Conservation (phyloP, 2,888 invertebrate genomes). For the Drosophila niveifrons region DNA sequence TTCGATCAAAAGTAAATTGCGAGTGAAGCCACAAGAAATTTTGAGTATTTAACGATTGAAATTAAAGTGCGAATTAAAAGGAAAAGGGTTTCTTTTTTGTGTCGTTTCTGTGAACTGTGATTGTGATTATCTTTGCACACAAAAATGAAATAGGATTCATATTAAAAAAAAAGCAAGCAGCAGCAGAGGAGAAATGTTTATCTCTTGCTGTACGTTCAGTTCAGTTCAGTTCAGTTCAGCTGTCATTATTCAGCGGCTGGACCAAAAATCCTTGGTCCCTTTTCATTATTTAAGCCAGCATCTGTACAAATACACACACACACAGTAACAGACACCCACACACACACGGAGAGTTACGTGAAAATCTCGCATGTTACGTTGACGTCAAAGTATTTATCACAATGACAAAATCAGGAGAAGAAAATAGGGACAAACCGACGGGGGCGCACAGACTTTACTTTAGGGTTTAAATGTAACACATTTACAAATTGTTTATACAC, state of each 20-base stretch:
- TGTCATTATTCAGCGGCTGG: slow-evolving; percentile 77
- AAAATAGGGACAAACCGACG: slow-evolving; percentile 28
- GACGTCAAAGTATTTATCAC: slow-evolving; percentile 74
- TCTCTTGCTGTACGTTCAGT: slow-evolving; percentile 42
- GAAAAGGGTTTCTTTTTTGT: not conserved
- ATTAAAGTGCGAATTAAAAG: not conserved
- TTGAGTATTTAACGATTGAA: not conserved
- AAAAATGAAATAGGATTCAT: slow-evolving; percentile 53
- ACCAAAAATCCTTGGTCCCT: slow-evolving; percentile 66
- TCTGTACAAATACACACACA: slow-evolving; percentile 31
- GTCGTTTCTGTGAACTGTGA: too few relatives aligned
- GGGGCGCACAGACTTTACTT: slow-evolving; percentile 66
- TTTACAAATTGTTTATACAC: slow-evolving; percentile 78
- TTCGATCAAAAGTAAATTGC: not conserved
- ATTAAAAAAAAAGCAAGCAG: slow-evolving; percentile 46
- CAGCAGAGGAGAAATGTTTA: slow-evolving; percentile 53
- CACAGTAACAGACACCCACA: not conserved
- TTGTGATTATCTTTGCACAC: slow-evolving; percentile 24
- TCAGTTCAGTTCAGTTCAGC: slow-evolving; percentile 24
- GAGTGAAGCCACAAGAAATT: not conserved
- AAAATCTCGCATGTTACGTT: slow-evolving; percentile 62
- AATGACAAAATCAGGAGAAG: slow-evolving; percentile 71
- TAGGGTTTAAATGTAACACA: slow-evolving; percentile 78
- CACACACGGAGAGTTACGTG: slow-evolving; percentile 16
- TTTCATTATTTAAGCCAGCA: slow-evolving; percentile 67